Conservation (phyloP, 1,140 invertebrate species). For the Rhopalosiphum padi region DNA sequence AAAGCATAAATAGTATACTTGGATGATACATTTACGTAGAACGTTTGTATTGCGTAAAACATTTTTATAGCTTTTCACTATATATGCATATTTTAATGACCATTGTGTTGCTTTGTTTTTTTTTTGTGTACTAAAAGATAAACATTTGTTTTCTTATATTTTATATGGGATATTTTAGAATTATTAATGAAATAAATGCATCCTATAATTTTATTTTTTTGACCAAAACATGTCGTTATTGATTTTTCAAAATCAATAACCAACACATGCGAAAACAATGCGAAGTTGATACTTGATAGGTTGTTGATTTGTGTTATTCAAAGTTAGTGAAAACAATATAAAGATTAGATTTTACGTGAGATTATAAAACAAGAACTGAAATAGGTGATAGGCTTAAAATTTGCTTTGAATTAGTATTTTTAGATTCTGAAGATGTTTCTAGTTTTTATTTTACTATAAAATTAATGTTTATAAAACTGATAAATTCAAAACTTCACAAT, state of each 20-base stretch:
- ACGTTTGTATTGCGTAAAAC: background rate
- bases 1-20: background rate
- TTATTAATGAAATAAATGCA: background rate
- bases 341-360: background rate
- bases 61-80: background rate
- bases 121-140: background rate
- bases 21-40: background rate
- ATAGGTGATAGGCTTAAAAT: background rate
- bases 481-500: background rate
- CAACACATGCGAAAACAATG: background rate
- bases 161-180: background rate
- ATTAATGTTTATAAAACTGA: background rate
- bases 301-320: slow-evolving; percentile 19
- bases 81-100: background rate
- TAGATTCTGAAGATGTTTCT: slow-evolving; percentile 5
- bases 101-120: background rate
- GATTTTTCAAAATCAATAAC: slow-evolving; percentile 25
- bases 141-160: background rate
- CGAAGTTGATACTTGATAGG: background rate
- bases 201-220: background rate
- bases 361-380: slow-evolving; percentile 37
- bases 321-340: background rate
- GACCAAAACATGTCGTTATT: background rate
- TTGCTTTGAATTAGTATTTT: background rate
- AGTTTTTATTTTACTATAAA: background rate